Percentiles rank a stretch among this genome's conserved stretches.
Evolutionary conservation across 2,113 vertebrate genomes (phyloP).

Genomic region (Ceratotherium simum): DNA sequence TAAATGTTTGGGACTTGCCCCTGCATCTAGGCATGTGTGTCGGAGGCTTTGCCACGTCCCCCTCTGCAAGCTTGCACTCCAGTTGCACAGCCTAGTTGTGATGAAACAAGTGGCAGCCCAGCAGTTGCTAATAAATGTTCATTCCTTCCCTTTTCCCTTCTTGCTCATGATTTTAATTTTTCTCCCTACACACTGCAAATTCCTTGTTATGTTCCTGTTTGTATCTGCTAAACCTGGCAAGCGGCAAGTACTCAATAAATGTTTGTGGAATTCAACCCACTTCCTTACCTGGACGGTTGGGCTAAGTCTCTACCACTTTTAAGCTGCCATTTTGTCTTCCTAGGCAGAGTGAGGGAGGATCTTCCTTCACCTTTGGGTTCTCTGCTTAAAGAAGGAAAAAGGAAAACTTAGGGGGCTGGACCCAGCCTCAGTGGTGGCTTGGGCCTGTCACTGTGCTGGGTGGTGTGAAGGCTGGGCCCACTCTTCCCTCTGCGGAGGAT

Average conservation of each 20-base stretch:
- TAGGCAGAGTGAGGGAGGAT: background rate
- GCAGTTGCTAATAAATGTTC: background rate
- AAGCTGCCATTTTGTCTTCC: background rate
- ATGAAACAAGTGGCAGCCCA: background rate
- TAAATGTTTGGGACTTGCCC: background rate
- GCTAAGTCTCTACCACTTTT: background rate
- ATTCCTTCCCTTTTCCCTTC: background rate
- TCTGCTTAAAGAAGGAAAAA: conserved; percentile 12
- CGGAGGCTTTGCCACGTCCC: background rate
- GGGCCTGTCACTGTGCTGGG: background rate
- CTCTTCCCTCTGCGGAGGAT: background rate
- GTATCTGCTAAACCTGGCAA: background rate
- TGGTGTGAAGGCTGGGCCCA: background rate
- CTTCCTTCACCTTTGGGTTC: background rate
- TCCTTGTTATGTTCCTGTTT: background rate
- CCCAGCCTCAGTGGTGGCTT: background rate
- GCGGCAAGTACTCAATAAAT: background rate
- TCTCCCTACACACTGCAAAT: background rate
- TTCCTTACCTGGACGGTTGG: background rate
- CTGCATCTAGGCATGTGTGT: background rate
- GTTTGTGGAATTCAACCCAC: background rate
- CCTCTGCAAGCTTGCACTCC: background rate
- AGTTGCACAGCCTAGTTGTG: background rate
- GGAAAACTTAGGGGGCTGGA: background rate
- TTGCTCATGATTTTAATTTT: background rate